A percentile compares a stretch with the other conserved stretches of the same genome.
Evolutionary conservation across 1,140 invertebrate species (phyloP).

Genomic region (Pseudoatta argentina): DNA sequence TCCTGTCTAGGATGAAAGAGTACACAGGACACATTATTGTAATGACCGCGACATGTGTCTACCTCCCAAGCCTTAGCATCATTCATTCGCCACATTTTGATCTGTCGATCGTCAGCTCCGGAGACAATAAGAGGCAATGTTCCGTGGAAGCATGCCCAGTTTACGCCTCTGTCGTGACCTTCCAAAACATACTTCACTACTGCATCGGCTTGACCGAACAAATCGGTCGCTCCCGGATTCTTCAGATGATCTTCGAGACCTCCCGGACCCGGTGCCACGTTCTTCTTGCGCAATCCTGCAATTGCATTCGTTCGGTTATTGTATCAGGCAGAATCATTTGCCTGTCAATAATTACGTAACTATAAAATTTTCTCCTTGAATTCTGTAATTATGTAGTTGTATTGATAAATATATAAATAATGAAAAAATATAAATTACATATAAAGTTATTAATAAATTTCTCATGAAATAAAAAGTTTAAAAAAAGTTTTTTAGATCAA

Average conservation of each 20-base stretch:
- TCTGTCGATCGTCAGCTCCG: constrained; percentile 98
- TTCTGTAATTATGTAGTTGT: not conserved
- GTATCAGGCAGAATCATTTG: not conserved
- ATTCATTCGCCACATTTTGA: constrained; percentile 99
- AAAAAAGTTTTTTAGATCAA: not conserved
- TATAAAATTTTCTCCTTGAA: not conserved
- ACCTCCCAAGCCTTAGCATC: constrained; percentile 99
- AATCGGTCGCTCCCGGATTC: constrained; percentile 95
- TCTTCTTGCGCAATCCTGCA: constrained; percentile 96
- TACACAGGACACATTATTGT: constrained; percentile 99
- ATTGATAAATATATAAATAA: not conserved
- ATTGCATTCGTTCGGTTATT: not conserved
- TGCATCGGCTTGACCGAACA: constrained; percentile 99
- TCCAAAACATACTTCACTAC: constrained; percentile 99
- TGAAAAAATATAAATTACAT: not conserved
- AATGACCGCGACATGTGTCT: constrained; percentile 99
- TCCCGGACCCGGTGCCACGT: constrained; percentile 97
- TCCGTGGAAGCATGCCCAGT: constrained; percentile 99
- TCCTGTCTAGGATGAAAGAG: constrained; percentile 99
- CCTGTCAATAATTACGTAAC: not conserved
- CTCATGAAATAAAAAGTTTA: constrained; percentile 2
- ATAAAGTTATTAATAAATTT: constrained; percentile 3
- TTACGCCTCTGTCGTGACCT: constrained; percentile 98
- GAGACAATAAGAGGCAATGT: constrained; percentile 98
- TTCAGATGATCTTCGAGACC: constrained; percentile 96